Conservation (phyloP, 2,888 invertebrate species). For the Caenorhabditis macrosperma region DNA sequence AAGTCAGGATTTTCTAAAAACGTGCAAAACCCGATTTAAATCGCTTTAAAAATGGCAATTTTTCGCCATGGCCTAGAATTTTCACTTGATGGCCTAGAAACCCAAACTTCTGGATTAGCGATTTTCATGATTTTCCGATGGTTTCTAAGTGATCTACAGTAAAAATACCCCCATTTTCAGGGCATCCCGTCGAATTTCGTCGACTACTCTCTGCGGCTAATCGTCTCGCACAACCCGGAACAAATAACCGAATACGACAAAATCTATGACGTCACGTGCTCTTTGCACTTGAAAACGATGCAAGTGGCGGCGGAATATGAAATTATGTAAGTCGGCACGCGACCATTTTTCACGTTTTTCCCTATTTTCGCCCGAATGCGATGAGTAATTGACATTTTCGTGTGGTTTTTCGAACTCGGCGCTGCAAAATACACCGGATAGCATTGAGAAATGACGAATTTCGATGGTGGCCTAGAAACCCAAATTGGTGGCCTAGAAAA, state of each 20-base stretch:
- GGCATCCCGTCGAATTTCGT: slow-evolving; percentile 36
- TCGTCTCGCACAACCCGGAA: slow-evolving; percentile 52
- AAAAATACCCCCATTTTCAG: no score
- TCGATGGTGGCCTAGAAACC: background rate
- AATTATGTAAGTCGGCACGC: slow-evolving; percentile 56
- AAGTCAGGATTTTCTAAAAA: no score
- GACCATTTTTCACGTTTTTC: no score
- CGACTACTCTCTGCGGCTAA: slow-evolving; percentile 56
- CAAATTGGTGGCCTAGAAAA: slow-evolving; percentile 1
- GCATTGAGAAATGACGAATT: background rate
- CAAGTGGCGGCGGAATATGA: slow-evolving; percentile 49
- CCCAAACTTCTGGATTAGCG: no score
- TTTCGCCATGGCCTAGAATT: no score
- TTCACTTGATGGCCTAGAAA: no score
- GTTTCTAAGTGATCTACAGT: no score
- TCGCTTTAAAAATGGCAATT: no score
- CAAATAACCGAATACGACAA: slow-evolving; percentile 61
- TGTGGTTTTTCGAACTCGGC: background rate
- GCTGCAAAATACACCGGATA: background rate
- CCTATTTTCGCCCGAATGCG: no score
- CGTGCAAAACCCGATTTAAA: no score
- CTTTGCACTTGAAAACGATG: slow-evolving; percentile 45
- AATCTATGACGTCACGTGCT: slow-evolving; percentile 66
- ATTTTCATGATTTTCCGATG: no score
- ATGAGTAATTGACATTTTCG: no score